phyloP scores from a whole-genome alignment of 2,113 vertebrate genomes.

The Microcebus murinus region DNA sequence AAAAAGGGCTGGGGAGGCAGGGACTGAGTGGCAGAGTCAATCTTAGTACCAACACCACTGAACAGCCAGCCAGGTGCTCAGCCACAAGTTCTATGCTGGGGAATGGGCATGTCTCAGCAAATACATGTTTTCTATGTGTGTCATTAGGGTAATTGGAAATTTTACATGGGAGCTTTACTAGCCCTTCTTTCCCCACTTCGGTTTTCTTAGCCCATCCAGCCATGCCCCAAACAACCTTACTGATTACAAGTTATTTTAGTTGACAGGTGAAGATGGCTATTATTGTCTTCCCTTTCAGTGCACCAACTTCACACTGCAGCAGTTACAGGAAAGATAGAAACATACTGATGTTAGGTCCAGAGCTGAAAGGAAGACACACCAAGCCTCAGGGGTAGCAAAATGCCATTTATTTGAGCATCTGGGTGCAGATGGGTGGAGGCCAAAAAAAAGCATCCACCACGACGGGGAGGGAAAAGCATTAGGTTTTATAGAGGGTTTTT shows the following conservation, averaged over 20 bases:
- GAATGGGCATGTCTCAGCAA: not conserved
- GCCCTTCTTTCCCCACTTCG: not conserved
- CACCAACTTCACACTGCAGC: not conserved
- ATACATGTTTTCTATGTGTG: not conserved
- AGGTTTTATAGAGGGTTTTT: too few relatives aligned
- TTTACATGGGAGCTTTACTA: not conserved
- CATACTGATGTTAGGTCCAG: too few relatives aligned
- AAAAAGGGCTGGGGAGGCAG: not conserved
- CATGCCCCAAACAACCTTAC: not conserved
- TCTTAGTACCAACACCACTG: not conserved
- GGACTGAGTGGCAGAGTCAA: too few relatives aligned
- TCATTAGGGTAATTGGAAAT: not conserved
- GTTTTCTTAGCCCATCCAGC: not conserved
- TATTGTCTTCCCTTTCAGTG: not conserved
- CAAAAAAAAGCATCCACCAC: too few relatives aligned
- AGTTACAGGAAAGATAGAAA: not conserved
- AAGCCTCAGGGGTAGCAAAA: too few relatives aligned
- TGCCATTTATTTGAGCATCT: too few relatives aligned
- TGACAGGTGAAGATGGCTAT: not conserved
- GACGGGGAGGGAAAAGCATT: too few relatives aligned
- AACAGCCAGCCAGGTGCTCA: not conserved
- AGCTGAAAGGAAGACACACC: too few relatives aligned
- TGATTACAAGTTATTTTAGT: not conserved
- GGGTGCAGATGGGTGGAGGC: too few relatives aligned
- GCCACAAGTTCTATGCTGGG: not conserved